A percentile compares a stretch with the other conserved stretches of the same genome.
These are phyloP conservation scores for Desoria tigrina DNA, from an alignment of 2,888 invertebrate species.

Conservation along the genomic window DNA sequence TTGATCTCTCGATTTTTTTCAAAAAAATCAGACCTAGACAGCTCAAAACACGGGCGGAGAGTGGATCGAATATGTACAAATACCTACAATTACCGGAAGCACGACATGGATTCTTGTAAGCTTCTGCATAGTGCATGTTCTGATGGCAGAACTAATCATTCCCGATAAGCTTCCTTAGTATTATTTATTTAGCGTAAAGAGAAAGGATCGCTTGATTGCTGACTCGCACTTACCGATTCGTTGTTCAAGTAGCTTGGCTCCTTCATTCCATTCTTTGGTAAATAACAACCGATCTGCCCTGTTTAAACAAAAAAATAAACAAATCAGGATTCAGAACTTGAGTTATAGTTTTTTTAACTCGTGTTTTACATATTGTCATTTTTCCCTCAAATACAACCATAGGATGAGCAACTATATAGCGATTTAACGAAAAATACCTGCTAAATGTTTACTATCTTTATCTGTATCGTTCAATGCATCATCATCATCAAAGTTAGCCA, in stretches of 20 bases:
- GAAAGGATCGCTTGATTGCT: not conserved
- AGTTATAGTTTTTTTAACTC: too few species aligned
- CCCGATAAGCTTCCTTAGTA: not conserved
- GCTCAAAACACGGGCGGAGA: not conserved
- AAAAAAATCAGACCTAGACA: not conserved
- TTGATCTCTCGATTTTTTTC: not conserved
- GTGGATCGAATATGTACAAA: not conserved
- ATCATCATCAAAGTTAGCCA: too few species aligned
- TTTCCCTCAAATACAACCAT: too few species aligned
- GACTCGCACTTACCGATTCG: conserved; percentile 70
- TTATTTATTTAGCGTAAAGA: not conserved
- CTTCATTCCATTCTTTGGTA: conserved; percentile 82
- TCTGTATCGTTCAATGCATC: too few species aligned
- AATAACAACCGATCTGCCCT: conserved; percentile 70
- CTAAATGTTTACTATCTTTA: too few species aligned
- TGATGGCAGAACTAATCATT: not conserved
- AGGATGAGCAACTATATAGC: too few species aligned
- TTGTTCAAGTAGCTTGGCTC: conserved; percentile 75
- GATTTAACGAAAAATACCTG: too few species aligned
- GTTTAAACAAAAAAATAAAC: conserved; percentile 54
- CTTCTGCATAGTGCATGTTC: not conserved
- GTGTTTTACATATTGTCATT: too few species aligned
- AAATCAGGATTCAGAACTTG: too few species aligned
- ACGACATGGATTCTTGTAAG: not conserved
- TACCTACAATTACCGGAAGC: not conserved